Base-by-base conservation (phyloP, 2,888 invertebrate species). In the Dyspetes luteomarginatus region DNA sequence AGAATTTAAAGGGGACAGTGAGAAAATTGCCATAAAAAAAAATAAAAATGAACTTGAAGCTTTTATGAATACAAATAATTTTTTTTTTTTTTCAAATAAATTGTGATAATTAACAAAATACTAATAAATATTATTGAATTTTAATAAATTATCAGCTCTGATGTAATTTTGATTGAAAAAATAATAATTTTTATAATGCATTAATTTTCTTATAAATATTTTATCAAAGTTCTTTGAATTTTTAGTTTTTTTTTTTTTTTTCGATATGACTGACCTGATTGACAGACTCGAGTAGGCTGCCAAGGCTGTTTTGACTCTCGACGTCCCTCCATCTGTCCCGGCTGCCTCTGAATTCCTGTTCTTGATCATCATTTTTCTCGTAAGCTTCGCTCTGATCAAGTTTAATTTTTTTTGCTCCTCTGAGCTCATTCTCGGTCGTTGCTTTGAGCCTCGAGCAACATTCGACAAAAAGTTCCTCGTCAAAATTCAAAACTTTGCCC, bases 251-350 rank as follows among this genome's bases (percentile, higher is more conserved):
- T 76, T n/a, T n/a, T n/a, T n/a, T n/a, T n/a, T n/a, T n/a, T n/a
- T n/a, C n/a, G n/a, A n/a, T n/a, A n/a, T n/a, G n/a, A 86, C 87
- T 83, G 65, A 92, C 92, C 89, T 92, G 92, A 84, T 92, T 92
- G 1, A 92, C 92, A 0, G 91, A 92, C 69, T 92, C 91, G 22
- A 92, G 78, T 4, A 92, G 85, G 52, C 91, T 92, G 1, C 91
- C 91, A 4, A 92, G 85, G 50, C 91, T 92, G n/a, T 92, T 92
- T 64, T 91, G 91, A 67, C 90, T 92, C 68, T 92, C 92, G 0
- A 89, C 90, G 28, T 92, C 92, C n/a, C 88, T 88, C 91, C 91
- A 92, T 3, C 90, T 82, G 56, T 91, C 91, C 28, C 86, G 89
- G 19, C 85, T 86, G 0, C 80, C 76, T 4, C 88, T 83, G 43